A percentile compares a stretch with the other conserved stretches of the same genome.
Conservation (phyloP, 2,888 invertebrate genomes). For the Baccha elongata region DNA sequence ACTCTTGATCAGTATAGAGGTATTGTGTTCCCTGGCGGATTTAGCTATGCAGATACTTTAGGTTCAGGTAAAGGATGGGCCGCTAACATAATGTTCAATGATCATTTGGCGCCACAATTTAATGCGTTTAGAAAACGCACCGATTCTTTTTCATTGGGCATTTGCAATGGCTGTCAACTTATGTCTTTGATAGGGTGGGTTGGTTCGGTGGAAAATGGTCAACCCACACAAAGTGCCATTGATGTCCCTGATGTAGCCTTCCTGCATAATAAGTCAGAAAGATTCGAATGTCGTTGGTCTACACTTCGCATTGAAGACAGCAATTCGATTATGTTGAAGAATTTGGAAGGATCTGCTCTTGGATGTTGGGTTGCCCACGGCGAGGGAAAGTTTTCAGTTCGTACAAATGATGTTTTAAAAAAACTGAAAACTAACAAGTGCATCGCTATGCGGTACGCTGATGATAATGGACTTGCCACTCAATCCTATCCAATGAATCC, state of each 20-base stretch:
- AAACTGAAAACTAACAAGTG: conserved; percentile 85
- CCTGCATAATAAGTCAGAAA: conserved; percentile 93
- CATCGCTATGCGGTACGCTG: conserved; percentile 91
- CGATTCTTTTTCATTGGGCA: conserved; percentile 97
- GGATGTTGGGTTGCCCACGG: conserved; percentile 99
- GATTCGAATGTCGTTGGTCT: conserved; percentile 91
- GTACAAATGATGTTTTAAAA: conserved; percentile 83
- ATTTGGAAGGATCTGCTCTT: conserved; percentile 94
- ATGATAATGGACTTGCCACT: conserved; percentile 90
- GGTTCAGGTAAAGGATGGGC: conserved; percentile 99
- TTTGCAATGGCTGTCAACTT: conserved; percentile 99
- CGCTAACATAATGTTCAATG: conserved; percentile 93
- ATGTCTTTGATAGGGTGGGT: conserved; percentile 97
- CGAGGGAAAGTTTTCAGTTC: conserved; percentile 91
- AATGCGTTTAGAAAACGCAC: conserved; percentile 87
- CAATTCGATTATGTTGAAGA: conserved; percentile 91
- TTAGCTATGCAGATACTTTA: conserved; percentile 98
- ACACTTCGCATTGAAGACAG: conserved; percentile 88
- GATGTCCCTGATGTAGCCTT: conserved; percentile 87
- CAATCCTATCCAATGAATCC: conserved; percentile 96
- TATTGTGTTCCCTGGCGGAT: conserved; percentile 97
- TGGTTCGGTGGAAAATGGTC: conserved; percentile 83
- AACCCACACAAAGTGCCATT: conserved; percentile 63
- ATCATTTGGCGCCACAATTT: conserved; percentile 89
- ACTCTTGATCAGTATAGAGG: conserved; percentile 92